phyloP scores from a whole-genome alignment of 2,888 invertebrate species.

The Synergus japonicus region DNA sequence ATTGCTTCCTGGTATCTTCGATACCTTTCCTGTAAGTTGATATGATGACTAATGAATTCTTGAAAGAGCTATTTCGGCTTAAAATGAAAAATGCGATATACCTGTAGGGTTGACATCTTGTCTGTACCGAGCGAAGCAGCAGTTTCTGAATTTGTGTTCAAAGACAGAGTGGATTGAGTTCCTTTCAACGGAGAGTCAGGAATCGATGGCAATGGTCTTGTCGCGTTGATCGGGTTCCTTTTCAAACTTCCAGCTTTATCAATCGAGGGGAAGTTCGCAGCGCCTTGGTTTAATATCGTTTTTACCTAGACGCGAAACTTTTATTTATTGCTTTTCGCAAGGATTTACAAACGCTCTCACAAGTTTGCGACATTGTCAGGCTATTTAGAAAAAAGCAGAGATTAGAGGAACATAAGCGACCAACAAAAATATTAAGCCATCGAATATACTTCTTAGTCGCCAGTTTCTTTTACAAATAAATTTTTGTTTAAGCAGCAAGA shows the following conservation, averaged over 20 bases:
- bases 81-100: constrained; percentile 46
- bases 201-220: constrained; percentile 67
- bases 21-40: constrained; percentile 69
- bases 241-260: constrained; percentile 70
- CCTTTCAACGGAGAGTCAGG: constrained; percentile 61
- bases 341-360: constrained; percentile 5
- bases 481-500: background rate
- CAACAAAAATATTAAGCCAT: background rate
- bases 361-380: background rate
- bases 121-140: constrained; percentile 64
- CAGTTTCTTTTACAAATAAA: background rate
- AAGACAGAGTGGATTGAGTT: constrained; percentile 56
- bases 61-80: no score
- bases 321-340: constrained; percentile 58
- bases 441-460: background rate
- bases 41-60: background rate
- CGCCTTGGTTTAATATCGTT: constrained; percentile 67
- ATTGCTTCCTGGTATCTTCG: constrained; percentile 79
- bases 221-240: constrained; percentile 62
- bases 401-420: background rate
- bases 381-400: background rate
- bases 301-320: constrained; percentile 71
- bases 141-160: constrained; percentile 57
- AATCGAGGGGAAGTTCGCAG: constrained; percentile 64
- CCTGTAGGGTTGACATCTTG: constrained; percentile 75